Evolutionary conservation across 2,888 invertebrate species (phyloP).

Genomic region (Bembecia ichneumoniformis): DNA sequence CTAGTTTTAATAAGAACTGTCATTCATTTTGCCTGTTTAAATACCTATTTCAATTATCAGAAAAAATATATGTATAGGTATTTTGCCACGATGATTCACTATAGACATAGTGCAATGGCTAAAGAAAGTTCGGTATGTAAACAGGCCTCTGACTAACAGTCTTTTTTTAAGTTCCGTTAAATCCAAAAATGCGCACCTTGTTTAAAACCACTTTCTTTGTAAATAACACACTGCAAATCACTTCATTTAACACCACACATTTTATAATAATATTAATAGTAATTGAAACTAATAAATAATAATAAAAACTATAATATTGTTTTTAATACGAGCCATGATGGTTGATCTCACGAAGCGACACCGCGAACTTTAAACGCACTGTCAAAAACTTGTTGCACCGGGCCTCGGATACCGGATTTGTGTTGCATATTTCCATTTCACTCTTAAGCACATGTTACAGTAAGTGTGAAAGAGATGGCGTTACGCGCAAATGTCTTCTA

Average conservation of each 20-base stretch:
- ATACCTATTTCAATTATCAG: too few species aligned
- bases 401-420: slow-evolving; percentile 40
- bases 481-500: slow-evolving; percentile 11
- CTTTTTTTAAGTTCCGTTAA: slow-evolving; percentile 16
- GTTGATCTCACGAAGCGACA: slow-evolving; percentile 22
- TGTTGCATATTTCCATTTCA: slow-evolving; percentile 25
- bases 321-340: neutral
- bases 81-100: too few species aligned
- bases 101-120: slow-evolving; percentile 1
- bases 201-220: neutral
- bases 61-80: too few species aligned
- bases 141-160: slow-evolving; percentile 31
- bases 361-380: slow-evolving; percentile 51
- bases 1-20: too few species aligned
- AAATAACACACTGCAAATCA: neutral
- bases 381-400: slow-evolving; percentile 70
- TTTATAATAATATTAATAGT: neutral
- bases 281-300: neutral
- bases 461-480: slow-evolving; percentile 25
- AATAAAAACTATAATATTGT: neutral
- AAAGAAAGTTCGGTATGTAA: slow-evolving; percentile 45
- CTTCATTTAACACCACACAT: neutral
- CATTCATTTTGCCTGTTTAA: too few species aligned
- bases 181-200: slow-evolving; percentile 22
- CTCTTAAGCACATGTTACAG: neutral